A percentile compares a stretch with the other conserved stretches of the same genome.
Evolutionary conservation across 2,113 vertebrate species (phyloP).

Genomic region (Nematolebias whitei): DNA sequence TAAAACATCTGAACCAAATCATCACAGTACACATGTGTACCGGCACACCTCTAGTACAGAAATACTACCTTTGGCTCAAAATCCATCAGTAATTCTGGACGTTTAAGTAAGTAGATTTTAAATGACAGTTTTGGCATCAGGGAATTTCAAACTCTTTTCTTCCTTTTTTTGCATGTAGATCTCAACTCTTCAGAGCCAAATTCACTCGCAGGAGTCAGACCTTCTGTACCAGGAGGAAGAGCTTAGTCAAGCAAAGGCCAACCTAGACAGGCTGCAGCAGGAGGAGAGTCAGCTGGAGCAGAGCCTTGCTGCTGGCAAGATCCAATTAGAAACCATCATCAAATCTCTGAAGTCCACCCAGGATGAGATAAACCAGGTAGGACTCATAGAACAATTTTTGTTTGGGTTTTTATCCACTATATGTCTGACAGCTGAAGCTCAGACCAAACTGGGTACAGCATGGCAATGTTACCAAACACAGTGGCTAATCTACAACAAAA

Average conservation of each 20-base stretch:
- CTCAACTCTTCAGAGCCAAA: constrained; percentile 91
- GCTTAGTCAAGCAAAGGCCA: constrained; percentile 88
- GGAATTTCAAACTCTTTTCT: background rate
- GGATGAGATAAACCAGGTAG: constrained; percentile 98
- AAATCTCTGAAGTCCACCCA: constrained; percentile 95
- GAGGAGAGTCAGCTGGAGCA: constrained; percentile 95
- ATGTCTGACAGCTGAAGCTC: too few relatives aligned
- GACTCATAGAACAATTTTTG: background rate
- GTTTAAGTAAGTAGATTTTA: background rate
- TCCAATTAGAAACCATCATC: constrained; percentile 96
- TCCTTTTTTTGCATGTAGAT: constrained; percentile 78
- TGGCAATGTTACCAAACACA: too few relatives aligned
- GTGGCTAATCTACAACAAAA: too few relatives aligned
- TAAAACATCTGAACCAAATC: too few relatives aligned
- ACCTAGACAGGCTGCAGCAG: constrained; percentile 90
- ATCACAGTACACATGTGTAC: too few relatives aligned
- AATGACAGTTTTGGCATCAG: background rate
- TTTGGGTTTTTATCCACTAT: background rate
- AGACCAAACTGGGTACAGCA: too few relatives aligned
- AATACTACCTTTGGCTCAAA: too few relatives aligned
- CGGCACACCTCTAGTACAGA: too few relatives aligned
- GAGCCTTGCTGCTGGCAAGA: constrained; percentile 93
- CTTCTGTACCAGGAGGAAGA: constrained; percentile 94
- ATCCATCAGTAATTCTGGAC: too few relatives aligned
- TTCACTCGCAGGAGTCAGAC: constrained; percentile 94